These are phyloP conservation scores for Sebastes oblongus DNA, from an alignment of 2,797 vertebrate species.

Conservation along the genomic window DNA sequence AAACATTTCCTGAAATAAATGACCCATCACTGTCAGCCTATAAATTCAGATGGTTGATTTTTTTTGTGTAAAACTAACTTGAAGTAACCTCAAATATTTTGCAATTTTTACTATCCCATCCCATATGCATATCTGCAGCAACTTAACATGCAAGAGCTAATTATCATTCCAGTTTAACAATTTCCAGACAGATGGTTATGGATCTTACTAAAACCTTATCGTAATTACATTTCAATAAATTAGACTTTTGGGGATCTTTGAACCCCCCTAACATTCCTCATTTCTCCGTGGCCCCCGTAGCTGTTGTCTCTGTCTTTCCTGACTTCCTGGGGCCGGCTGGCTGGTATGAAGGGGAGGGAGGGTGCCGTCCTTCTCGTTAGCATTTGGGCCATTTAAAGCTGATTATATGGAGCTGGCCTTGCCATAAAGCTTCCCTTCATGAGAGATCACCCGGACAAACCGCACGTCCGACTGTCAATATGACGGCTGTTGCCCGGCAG, in stretches of 20 bases:
- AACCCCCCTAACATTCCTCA: slow-evolving; percentile 34
- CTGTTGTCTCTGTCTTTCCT: slow-evolving; percentile 66
- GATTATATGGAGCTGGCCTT: slow-evolving; percentile 74
- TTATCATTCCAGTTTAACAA: slow-evolving; percentile 2
- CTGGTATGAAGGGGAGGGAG: slow-evolving; percentile 47
- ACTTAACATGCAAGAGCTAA: not conserved
- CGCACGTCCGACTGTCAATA: slow-evolving; percentile 73
- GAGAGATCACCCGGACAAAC: slow-evolving; percentile 65
- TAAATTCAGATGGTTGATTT: slow-evolving; percentile 1
- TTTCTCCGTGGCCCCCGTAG: slow-evolving; percentile 14
- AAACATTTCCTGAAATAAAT: slow-evolving; percentile 25
- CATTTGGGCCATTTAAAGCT: slow-evolving; percentile 66
- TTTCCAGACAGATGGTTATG: slow-evolving; percentile 22
- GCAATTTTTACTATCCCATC: slow-evolving; percentile 2
- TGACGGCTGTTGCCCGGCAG: slow-evolving; percentile 76
- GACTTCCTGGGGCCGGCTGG: slow-evolving; percentile 54
- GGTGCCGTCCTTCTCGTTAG: slow-evolving; percentile 64
- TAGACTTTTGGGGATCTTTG: slow-evolving; percentile 1
- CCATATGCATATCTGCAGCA: not conserved
- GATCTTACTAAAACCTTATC: slow-evolving; percentile 6
- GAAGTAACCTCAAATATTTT: slow-evolving; percentile 35
- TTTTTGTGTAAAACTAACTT: not conserved
- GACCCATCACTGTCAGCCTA: slow-evolving; percentile 6
- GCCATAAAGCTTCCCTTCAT: slow-evolving; percentile 77
- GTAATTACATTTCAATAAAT: not conserved